Evolutionary conservation across 2,113 vertebrate species (phyloP).

Genomic region (Larimichthys crocea): DNA sequence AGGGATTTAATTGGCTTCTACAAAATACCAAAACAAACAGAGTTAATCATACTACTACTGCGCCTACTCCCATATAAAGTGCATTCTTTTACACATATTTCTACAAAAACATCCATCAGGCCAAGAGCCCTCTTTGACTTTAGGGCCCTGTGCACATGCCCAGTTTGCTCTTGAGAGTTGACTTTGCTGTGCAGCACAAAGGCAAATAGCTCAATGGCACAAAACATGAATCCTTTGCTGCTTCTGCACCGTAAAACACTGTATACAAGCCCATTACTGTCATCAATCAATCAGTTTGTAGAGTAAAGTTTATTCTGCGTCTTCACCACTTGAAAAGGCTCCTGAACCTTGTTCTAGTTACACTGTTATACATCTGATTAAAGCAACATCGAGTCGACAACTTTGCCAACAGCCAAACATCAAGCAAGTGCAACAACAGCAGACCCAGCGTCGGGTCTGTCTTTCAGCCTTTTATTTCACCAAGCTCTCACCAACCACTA

Average conservation of each 20-base stretch:
- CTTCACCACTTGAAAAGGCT: not conserved
- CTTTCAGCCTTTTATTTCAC: too few relatives aligned
- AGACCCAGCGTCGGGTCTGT: too few relatives aligned
- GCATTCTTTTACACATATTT: not conserved
- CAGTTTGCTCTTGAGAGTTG: not conserved
- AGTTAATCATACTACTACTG: not conserved
- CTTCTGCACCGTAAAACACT: too few relatives aligned
- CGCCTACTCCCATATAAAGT: too few relatives aligned
- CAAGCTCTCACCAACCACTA: too few relatives aligned
- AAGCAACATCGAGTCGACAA: too few relatives aligned
- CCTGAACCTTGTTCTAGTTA: too few relatives aligned
- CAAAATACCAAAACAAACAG: not conserved
- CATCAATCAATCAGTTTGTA: not conserved
- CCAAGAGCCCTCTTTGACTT: not conserved
- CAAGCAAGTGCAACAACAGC: too few relatives aligned
- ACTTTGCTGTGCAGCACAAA: conserved; percentile 1
- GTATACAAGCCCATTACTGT: too few relatives aligned
- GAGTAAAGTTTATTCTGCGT: not conserved
- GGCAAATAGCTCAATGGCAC: not conserved
- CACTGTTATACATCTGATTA: too few relatives aligned
- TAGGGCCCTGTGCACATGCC: not conserved
- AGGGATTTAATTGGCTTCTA: not conserved
- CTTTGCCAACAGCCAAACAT: too few relatives aligned
- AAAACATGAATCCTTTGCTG: not conserved
- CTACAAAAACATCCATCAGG: not conserved